Percentiles rank a stretch among this genome's conserved stretches.
Conservation (phyloP, 2,113 vertebrate species). For the Ptyas mucosa region DNA sequence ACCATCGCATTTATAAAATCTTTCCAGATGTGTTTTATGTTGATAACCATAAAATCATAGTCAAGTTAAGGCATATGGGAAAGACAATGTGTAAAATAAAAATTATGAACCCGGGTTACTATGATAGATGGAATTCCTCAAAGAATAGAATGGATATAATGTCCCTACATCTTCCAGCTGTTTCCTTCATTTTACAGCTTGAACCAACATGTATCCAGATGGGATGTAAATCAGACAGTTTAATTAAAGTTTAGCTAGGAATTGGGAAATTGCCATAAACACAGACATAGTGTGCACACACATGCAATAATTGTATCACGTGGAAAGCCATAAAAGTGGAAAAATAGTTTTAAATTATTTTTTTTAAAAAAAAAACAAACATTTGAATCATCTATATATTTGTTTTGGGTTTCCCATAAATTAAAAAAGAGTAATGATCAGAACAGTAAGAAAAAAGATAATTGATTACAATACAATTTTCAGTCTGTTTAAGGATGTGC, state of each 20-base stretch:
- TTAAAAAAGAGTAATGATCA: neutral
- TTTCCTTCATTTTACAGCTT: neutral
- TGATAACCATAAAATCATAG: neutral
- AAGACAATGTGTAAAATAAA: constrained; percentile 5
- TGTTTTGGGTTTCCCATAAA: neutral
- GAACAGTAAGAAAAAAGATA: neutral
- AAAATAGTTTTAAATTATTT: neutral
- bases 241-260: constrained; percentile 30
- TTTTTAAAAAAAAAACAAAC: neutral
- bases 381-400: neutral
- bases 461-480: neutral
- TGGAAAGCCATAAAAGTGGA: neutral
- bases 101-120: neutral
- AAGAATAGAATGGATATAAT: neutral
- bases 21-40: constrained; percentile 11
- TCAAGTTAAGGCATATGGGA: neutral
- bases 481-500: neutral
- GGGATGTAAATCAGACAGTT: constrained; percentile 1
- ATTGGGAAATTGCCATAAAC: neutral
- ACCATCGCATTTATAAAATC: neutral
- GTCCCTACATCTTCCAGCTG: constrained; percentile 18
- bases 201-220: constrained; percentile 15
- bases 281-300: neutral
- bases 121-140: constrained; percentile 21
- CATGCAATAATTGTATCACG: neutral